These are phyloP conservation scores for Leguminivora glycinivorella DNA, from an alignment of 1,140 invertebrate genomes.

Conservation along the genomic window DNA sequence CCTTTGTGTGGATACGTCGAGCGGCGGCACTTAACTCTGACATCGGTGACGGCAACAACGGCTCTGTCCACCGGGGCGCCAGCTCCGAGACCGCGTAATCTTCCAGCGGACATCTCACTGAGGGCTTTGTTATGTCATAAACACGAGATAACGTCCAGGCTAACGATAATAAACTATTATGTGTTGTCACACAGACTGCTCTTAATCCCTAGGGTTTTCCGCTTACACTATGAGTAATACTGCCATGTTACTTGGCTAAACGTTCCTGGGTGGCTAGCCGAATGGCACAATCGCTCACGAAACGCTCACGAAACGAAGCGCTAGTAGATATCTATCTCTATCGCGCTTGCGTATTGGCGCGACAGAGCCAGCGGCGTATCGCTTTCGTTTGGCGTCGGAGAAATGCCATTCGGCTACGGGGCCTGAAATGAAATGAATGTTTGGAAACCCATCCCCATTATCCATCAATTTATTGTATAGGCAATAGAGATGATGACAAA, in stretches of 20 bases:
- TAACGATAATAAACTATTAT: constrained; percentile 20
- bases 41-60: constrained; percentile 46
- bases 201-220: constrained; percentile 7
- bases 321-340: too few relatives aligned
- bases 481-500: neutral
- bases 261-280: too few relatives aligned
- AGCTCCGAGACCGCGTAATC: constrained; percentile 22
- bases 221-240: neutral
- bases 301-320: too few relatives aligned
- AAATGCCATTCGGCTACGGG: too few relatives aligned
- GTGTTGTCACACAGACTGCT: neutral
- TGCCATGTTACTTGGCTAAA: neutral
- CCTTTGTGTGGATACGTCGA: constrained; percentile 65
- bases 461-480: too few relatives aligned
- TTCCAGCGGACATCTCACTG: constrained; percentile 24
- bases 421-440: neutral
- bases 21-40: constrained; percentile 61
- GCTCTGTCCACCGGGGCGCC: constrained; percentile 30
- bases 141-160: constrained; percentile 16
- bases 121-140: constrained; percentile 26
- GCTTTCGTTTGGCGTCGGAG: too few relatives aligned
- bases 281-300: too few relatives aligned
- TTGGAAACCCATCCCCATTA: neutral
- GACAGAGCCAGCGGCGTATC: too few relatives aligned
- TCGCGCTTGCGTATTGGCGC: too few relatives aligned